These are phyloP conservation scores for Macropodus opercularis DNA, from an alignment of 2,797 vertebrate genomes.

Conservation along the genomic window DNA sequence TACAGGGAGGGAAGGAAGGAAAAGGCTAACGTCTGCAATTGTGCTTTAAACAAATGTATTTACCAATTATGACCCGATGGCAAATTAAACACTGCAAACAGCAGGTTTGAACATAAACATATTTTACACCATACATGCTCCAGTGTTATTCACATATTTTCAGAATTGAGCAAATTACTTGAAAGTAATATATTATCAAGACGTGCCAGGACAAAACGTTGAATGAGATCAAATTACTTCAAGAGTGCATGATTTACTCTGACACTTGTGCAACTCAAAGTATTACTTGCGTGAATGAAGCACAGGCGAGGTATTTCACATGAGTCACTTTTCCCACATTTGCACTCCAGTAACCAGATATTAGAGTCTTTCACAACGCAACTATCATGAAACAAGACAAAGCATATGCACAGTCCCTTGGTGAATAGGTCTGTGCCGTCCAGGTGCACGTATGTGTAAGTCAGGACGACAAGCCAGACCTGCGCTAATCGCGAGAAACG, in stretches of 20 bases:
- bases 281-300: slow-evolving; percentile 45
- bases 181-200: slow-evolving; percentile 39
- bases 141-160: slow-evolving; percentile 28
- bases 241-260: slow-evolving; percentile 46
- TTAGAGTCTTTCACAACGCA: slow-evolving; percentile 18
- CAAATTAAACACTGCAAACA: slow-evolving; percentile 55
- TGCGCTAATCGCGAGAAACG: slow-evolving; percentile 46
- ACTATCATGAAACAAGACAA: slow-evolving; percentile 22
- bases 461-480: slow-evolving; percentile 21
- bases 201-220: slow-evolving; percentile 41
- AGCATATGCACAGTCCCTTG: background rate
- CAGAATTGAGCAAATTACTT: slow-evolving; percentile 41
- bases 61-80: slow-evolving; percentile 62
- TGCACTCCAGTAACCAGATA: slow-evolving; percentile 16
- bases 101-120: slow-evolving; percentile 20
- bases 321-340: background rate
- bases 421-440: slow-evolving; percentile 7
- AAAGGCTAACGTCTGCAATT: slow-evolving; percentile 32
- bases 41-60: slow-evolving; percentile 63
- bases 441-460: slow-evolving; percentile 17
- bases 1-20: slow-evolving; percentile 39
- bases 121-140: slow-evolving; percentile 20
- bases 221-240: slow-evolving; percentile 43
- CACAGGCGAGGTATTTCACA: slow-evolving; percentile 21
- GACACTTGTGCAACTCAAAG: slow-evolving; percentile 42